Conservation (phyloP, 1,140 invertebrate species). For the Bombus breviceps region DNA sequence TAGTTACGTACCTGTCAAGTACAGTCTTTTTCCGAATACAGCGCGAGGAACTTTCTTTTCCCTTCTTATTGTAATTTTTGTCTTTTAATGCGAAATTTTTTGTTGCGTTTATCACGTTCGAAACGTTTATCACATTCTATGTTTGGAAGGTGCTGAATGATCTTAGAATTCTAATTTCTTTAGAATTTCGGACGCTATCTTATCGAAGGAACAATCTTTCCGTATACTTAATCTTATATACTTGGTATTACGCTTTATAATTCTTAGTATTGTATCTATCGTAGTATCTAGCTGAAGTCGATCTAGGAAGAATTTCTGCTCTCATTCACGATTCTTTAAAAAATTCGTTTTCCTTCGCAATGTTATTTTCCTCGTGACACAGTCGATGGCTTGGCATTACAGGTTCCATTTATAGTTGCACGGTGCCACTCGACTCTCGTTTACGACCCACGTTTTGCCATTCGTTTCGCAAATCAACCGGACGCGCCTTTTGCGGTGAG, state of each 20-base stretch:
- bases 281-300: neutral
- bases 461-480: constrained; percentile 55
- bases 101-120: neutral
- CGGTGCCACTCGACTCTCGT: constrained; percentile 27
- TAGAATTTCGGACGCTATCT: neutral
- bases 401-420: constrained; percentile 64
- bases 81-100: neutral
- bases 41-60: neutral
- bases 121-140: neutral
- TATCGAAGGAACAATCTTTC: neutral
- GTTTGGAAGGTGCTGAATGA: too few relatives aligned
- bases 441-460: constrained; percentile 50
- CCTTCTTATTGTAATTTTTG: neutral
- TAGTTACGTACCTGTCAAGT: neutral
- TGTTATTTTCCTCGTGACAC: constrained; percentile 5
- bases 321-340: neutral
- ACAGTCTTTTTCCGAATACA: neutral
- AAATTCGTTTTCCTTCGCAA: neutral
- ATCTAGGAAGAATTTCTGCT: neutral
- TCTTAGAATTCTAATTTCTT: neutral
- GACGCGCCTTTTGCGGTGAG: constrained; percentile 37
- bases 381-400: constrained; percentile 35
- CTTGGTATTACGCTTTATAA: neutral
- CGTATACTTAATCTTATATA: neutral
- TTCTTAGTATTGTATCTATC: neutral